Evolutionary conservation across 2,888 invertebrate genomes (phyloP).

Genomic region (Plagodis pulveraria): DNA sequence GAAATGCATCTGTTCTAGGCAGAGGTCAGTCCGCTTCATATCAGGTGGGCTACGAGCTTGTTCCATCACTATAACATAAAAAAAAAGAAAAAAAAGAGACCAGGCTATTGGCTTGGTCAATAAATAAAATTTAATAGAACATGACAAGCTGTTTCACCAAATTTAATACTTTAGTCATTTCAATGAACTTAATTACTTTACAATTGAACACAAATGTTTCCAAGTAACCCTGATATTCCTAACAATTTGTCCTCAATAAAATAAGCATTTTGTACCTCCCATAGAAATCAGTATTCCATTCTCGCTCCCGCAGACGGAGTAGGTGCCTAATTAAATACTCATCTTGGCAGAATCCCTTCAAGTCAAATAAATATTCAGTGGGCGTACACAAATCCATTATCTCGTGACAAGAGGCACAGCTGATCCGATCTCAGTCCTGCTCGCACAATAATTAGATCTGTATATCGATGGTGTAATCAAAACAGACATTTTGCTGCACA

Average conservation of each 20-base stretch:
- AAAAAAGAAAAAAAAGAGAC: too few relatives aligned
- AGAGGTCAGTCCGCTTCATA: too few relatives aligned
- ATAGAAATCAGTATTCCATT: conserved; percentile 31
- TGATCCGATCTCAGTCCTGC: conserved; percentile 52
- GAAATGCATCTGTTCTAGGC: too few relatives aligned
- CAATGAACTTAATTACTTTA: too few relatives aligned
- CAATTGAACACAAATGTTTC: conserved; percentile 9
- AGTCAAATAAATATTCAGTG: conserved; percentile 56
- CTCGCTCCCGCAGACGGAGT: conserved; percentile 33
- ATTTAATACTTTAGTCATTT: too few relatives aligned
- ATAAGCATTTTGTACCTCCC: conserved; percentile 15
- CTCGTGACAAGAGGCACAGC: conserved; percentile 63
- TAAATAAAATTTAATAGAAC: too few relatives aligned
- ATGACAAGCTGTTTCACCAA: too few relatives aligned
- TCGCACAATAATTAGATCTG: conserved; percentile 72
- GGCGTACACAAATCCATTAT: conserved; percentile 64
- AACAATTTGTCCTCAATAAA: conserved; percentile 18
- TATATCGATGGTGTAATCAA: conserved; percentile 74
- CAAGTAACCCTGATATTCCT: conserved; percentile 11
- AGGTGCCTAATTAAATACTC: conserved; percentile 49
- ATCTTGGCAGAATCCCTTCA: conserved; percentile 48
- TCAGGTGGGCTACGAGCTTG: too few relatives aligned
- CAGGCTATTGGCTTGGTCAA: too few relatives aligned
- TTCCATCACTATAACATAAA: too few relatives aligned
- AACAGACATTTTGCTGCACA: conserved; percentile 74